phyloP scores from a whole-genome alignment of 2,797 vertebrate species.

The Pitangus sulphuratus region DNA sequence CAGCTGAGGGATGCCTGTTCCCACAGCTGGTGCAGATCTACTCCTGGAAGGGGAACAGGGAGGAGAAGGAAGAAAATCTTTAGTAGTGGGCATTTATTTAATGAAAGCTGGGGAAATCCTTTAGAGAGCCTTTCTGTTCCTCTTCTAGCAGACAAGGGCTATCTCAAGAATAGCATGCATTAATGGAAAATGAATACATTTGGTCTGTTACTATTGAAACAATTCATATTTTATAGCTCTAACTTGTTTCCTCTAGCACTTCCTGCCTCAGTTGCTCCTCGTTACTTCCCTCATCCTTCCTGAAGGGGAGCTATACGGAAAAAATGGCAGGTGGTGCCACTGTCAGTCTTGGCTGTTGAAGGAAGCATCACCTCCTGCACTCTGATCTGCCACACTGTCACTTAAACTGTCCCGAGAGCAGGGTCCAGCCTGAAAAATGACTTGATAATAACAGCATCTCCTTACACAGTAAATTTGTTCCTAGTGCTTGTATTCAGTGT shows the following conservation, averaged over 20 bases:
- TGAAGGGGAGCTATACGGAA: neutral
- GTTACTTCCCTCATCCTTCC: neutral
- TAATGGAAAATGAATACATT: neutral
- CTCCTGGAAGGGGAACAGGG: neutral
- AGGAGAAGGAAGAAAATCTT: neutral
- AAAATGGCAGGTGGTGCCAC: constrained; percentile 19
- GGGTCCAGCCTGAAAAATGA: neutral
- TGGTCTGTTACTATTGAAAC: neutral
- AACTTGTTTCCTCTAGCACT: neutral
- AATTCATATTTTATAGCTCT: neutral
- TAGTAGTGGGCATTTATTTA: neutral
- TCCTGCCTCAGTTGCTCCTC: neutral
- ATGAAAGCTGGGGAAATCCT: neutral
- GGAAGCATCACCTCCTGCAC: neutral
- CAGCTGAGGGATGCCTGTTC: neutral
- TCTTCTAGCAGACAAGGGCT: neutral
- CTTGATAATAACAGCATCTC: neutral
- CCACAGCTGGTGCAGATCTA: neutral
- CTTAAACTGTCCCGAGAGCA: neutral
- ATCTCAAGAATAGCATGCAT: neutral
- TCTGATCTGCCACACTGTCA: neutral
- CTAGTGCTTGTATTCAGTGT: neutral
- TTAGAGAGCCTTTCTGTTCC: neutral
- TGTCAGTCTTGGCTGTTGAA: neutral
- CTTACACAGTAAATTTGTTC: neutral